These are phyloP conservation scores for Trachelus tabidus DNA, from an alignment of 2,888 invertebrate species.

Conservation along the genomic window DNA sequence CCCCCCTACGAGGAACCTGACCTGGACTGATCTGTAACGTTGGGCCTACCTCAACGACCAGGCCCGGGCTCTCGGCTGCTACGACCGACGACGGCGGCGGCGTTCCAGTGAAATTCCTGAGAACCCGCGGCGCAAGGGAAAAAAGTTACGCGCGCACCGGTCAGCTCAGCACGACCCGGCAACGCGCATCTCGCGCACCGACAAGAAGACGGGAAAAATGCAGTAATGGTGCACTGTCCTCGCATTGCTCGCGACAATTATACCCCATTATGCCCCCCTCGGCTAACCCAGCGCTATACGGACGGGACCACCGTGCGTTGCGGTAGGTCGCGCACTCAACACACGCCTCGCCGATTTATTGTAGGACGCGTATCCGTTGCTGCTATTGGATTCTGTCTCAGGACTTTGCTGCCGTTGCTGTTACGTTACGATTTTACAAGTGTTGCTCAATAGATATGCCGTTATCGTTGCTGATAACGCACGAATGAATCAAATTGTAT, in stretches of 20 bases:
- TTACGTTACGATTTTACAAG: background rate
- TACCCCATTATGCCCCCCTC: conserved; percentile 62
- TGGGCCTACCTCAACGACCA: conserved; percentile 54
- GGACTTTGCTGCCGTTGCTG: background rate
- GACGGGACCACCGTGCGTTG: conserved; percentile 49
- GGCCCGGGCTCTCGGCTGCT: conserved; percentile 20
- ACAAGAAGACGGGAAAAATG: conserved; percentile 62
- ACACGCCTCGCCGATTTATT: conserved; percentile 50
- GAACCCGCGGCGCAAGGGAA: conserved; percentile 46
- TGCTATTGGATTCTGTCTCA: background rate
- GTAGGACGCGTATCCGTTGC: conserved; percentile 25
- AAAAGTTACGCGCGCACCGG: conserved; percentile 42
- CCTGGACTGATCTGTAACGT: background rate
- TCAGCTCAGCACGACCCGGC: conserved; percentile 40
- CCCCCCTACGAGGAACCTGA: background rate
- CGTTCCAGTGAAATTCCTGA: conserved; percentile 62
- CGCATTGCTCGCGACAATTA: conserved; percentile 66
- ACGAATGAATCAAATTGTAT: too few species aligned
- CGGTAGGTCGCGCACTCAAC: conserved; percentile 57
- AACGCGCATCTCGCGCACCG: conserved; percentile 35
- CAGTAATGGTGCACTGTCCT: conserved; percentile 65
- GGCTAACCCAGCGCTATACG: conserved; percentile 23
- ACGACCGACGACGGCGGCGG: conserved; percentile 31
- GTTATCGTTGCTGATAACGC: too few species aligned
- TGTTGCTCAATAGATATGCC: too few species aligned